Percentiles rank a stretch among this genome's conserved stretches.
Conservation (phyloP, 2,888 invertebrate genomes). For the Ceraclea dissimilis region DNA sequence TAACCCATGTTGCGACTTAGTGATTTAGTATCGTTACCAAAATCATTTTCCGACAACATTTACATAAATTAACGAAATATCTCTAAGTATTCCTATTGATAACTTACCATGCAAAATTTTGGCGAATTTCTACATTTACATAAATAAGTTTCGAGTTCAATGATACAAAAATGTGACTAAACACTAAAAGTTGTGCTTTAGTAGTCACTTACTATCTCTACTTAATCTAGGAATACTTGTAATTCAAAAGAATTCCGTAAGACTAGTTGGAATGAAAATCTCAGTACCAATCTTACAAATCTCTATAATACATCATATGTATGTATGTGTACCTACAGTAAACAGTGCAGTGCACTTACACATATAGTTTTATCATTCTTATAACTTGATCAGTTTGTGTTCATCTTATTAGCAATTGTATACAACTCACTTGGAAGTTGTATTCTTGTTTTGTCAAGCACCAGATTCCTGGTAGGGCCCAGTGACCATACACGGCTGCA, state of each 20-base stretch:
- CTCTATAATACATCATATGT: too few relatives aligned
- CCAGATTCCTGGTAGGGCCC: constrained; percentile 71
- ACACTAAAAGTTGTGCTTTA: constrained; percentile 22
- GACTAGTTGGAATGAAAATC: constrained; percentile 20
- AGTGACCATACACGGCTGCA: constrained; percentile 80
- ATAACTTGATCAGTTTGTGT: too few relatives aligned
- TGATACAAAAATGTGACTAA: constrained; percentile 21
- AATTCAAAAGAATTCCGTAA: constrained; percentile 16
- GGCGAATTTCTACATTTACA: constrained; percentile 24
- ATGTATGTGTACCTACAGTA: too few relatives aligned
- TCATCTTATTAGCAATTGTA: too few relatives aligned
- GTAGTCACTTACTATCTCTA: constrained; percentile 19
- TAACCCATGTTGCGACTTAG: constrained; percentile 15
- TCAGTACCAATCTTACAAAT: not conserved
- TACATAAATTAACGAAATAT: constrained; percentile 6
- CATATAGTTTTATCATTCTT: too few relatives aligned
- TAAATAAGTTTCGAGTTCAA: constrained; percentile 21
- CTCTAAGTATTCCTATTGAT: constrained; percentile 16
- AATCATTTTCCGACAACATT: constrained; percentile 11
- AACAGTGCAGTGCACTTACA: too few relatives aligned
- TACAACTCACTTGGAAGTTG: too few relatives aligned
- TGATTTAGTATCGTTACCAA: too few relatives aligned
- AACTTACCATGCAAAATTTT: constrained; percentile 24
- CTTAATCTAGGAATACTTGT: constrained; percentile 19
- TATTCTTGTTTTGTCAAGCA: constrained; percentile 37